Conservation (phyloP, 2,113 vertebrate genomes). For the Nesoenas mayeri region DNA sequence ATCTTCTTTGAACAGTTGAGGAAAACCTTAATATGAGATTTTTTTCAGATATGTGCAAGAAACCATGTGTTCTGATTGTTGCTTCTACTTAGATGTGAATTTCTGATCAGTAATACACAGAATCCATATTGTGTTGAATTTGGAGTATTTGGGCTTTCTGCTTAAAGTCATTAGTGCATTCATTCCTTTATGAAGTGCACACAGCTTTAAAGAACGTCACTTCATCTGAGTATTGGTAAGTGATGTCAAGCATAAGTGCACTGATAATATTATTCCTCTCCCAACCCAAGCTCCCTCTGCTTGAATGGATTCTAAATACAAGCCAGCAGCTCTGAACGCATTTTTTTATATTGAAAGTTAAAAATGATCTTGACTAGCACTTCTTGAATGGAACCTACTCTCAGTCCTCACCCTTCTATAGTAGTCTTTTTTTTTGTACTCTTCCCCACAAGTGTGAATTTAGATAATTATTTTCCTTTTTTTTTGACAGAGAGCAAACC, state of each 20-base stretch:
- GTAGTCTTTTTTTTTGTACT: not conserved
- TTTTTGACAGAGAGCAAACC: slow-evolving; percentile 84
- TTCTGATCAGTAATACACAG: not conserved
- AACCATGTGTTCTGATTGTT: not conserved
- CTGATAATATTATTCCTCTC: not conserved
- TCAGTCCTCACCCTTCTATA: not conserved
- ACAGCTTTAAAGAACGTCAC: not conserved
- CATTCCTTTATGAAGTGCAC: not conserved
- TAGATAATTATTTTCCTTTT: not conserved
- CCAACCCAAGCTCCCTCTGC: not conserved
- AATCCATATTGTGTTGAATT: not conserved
- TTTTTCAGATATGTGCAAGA: not conserved
- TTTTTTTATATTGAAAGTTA: not conserved
- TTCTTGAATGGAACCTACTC: not conserved
- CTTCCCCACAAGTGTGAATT: not conserved
- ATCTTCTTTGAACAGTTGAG: not conserved
- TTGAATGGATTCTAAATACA: not conserved
- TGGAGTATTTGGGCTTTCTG: not conserved
- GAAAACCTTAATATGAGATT: not conserved
- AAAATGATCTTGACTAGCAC: not conserved
- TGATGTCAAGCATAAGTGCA: not conserved
- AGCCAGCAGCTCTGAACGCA: not conserved
- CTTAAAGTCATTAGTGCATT: not conserved
- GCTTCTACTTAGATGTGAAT: not conserved
- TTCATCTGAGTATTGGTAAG: not conserved